Base-by-base conservation (phyloP, 2,888 invertebrate genomes). In the Drosophila prostipennis region DNA sequence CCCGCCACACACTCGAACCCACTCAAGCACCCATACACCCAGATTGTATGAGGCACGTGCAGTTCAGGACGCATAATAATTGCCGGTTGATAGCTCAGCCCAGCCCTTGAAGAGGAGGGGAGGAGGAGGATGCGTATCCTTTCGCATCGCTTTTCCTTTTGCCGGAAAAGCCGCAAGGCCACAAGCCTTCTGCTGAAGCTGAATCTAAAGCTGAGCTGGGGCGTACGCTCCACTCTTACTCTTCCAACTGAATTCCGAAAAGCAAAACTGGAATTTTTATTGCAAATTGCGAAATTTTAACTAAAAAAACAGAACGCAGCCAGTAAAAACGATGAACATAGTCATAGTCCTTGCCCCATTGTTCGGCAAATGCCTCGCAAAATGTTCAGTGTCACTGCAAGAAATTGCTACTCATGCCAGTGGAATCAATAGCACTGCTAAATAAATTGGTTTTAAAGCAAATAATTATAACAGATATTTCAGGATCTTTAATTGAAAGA, bases 261-360 rank as follows among this genome's bases (percentile, higher is more conserved):
- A 84, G 81, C 71, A 78, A 76, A 83, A 85, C 80, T 77, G 84
- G 87, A 84, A 84, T 87, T 85, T 84, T 84, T 87, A 82, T 84
- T 87, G 87, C 84, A 84, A 84, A 84, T 84, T 84, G 87, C 79
- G 82, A 84, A 84, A 85, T 84, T 87, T 85, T 76, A 87, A 73
- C 74, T 79, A 77, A 78, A 59, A 82, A 85, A 75, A 77, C 64
- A 77, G 73, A 72, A 53, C 57, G 48, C 65, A 40, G 40, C 26
- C 61, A 59, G 46, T 40, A 34, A 48, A 63, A 73, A 69, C 63
- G 57, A 65, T 58, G 67, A 57, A 37, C 58, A 6, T 52, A 60
- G 29, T 40, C 56, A 46, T 49, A 43, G 37, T 23, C 26, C 49
- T 2, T 26, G 32, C 3, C 32, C 37, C 58, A 60, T 78, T 77